These are phyloP conservation scores for Clarias pachynema DNA, from an alignment of 2,797 vertebrate genomes.

Conservation along the genomic window DNA sequence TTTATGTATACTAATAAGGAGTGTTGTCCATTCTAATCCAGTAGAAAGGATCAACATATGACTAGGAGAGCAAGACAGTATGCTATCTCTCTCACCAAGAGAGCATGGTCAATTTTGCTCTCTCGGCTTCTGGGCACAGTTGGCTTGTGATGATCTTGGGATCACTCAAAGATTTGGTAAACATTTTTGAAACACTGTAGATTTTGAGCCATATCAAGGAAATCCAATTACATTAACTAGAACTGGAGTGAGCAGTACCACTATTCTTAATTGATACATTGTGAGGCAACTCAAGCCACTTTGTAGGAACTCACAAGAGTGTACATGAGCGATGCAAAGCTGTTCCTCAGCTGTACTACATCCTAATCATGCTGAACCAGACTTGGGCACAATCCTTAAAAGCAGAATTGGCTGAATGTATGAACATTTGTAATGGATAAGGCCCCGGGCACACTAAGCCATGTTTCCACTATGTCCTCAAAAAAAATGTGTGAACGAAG, in stretches of 20 bases:
- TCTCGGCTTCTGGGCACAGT: not conserved
- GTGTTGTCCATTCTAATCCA: not conserved
- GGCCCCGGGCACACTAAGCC: too few species aligned
- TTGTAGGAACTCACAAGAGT: not conserved
- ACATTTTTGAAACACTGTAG: not conserved
- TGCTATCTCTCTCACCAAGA: not conserved
- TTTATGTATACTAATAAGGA: not conserved
- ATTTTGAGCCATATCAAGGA: not conserved
- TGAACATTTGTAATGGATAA: too few species aligned
- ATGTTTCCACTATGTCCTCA: too few species aligned
- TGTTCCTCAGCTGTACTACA: not conserved
- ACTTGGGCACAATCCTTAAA: not conserved
- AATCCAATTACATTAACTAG: not conserved
- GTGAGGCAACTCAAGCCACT: not conserved
- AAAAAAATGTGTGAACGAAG: too few species aligned
- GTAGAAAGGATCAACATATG: not conserved
- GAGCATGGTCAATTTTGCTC: not conserved
- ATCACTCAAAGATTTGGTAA: not conserved
- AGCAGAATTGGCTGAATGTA: not conserved
- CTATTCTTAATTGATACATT: not conserved
- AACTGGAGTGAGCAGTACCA: not conserved
- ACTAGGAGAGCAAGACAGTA: not conserved
- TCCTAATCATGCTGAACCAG: not conserved
- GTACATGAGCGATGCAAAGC: not conserved
- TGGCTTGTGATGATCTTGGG: not conserved